Base-by-base conservation (phyloP, 2,113 vertebrate genomes). In the Tapirus terrestris region DNA sequence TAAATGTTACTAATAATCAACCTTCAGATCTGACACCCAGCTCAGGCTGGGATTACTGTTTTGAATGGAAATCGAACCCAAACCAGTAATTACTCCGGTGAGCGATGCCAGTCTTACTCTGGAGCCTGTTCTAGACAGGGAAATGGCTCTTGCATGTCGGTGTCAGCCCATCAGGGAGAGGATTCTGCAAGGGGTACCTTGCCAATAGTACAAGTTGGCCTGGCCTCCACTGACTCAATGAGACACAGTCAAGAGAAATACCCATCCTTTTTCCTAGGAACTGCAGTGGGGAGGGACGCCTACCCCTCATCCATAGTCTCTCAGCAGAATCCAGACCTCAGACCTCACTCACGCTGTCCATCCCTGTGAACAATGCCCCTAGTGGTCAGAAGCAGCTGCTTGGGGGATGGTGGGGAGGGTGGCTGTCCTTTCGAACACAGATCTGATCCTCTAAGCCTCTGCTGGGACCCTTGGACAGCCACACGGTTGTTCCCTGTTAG, bases 11-110 rank as follows among this genome's bases (percentile, higher is more conserved):
- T 93, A 94, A 97, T 97, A 87, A 97, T 96, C 97, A 98, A 94
- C 96, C 98, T 96, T 97, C 98, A 98, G 96, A 98, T 97, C 94
- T 97, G 98, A 98, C 97, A 98, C 93, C 91, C 81, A 87, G 89
- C 61, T 97, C 91, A 96, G 96, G 81, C 63, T 80, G 91, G 98
- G 85, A 98, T 98, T 89, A 97, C 87, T 94, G 87, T 96, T 91
- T 97, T 98, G 97, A 97, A 96, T 77, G 29, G 31, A 94, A 97
- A 94, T 98, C 39, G 79, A 96, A 95, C 96, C 94, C 97, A 97
- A 98, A 98, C 97, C 94, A 95, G 95, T 96, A 96, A 97, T 98
- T 98, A 98, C 85, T 81, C 43, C 0, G 2, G 82, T 97, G 91
- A 98, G 61, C 0, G 67, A 91, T 90, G 97, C 93, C 97, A 98